Evolutionary conservation across 2,888 invertebrate genomes (phyloP), one percentile per base, ranked within the genome.

Genomic region (Plagodis dolabraria): DNA sequence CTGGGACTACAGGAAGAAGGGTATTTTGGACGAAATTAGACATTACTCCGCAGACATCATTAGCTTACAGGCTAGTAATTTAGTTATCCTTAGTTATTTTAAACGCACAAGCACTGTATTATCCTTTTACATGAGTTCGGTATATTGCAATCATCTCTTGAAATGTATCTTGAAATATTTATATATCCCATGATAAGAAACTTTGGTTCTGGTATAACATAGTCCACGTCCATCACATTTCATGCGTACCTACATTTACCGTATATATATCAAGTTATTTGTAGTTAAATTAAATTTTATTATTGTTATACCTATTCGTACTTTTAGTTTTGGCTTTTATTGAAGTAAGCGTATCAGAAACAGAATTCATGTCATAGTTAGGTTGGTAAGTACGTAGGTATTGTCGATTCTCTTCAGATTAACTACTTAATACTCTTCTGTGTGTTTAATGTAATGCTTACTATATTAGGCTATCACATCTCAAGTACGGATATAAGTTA

Each of bases 1-100:
- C 86, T 99, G 99, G 99, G 98, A 99, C 80, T 99, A 99, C 93
- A 94, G 99, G 74, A 98, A 99, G 94, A 98, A 98, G 92, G 97
- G 97, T 65, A 99, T 99, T 82, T 95, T 99, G 80, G 97, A 98
- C 82, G 99, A 99, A 92, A 98, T 99, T 81, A 94, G 97, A 72
- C 98, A 98, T 87, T 99, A 99, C 88, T 96, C 97, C 55, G 99
- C 99, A 51, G 99, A 99, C 88, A 98, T 99, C 76, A 99, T 99
- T 85, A 98, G 98, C 82, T 94, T 98, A 80, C 93, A 93, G 91
- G 93, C 81, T 69, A 69, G 71, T 70, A 69, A 67, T 67, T 70
- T 71, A 68, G 67, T 71, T 65, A 56, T 70, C 66, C 64, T 70
- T 69, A 69, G 70, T 70, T 70, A 62, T 65, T 63, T 65, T 63